phyloP scores from a whole-genome alignment of 2,888 invertebrate genomes.

The Sinotaia quadrata region DNA sequence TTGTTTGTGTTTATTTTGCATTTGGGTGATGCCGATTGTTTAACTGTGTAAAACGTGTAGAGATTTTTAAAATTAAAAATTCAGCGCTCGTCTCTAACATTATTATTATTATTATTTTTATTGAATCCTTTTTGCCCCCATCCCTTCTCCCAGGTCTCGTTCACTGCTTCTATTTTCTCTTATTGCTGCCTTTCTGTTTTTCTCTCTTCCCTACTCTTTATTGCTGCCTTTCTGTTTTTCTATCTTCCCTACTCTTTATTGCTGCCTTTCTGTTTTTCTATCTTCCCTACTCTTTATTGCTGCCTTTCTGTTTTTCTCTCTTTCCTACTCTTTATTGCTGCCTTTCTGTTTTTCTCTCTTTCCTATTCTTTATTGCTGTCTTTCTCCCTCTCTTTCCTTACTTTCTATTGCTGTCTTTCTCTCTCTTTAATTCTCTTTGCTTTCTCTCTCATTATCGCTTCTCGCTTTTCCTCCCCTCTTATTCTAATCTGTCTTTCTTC shows the following conservation, averaged over 20 bases:
- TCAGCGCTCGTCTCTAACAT: no score
- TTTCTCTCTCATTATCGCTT: background rate
- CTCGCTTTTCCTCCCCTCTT: no score
- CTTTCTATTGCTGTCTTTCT: background rate
- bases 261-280: background rate
- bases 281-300: background rate
- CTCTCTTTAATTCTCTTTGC: background rate
- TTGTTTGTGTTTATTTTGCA: no score
- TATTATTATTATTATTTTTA: no score
- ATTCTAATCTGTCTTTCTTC: no score
- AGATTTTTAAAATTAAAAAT: no score
- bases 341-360: background rate
- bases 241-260: no score
- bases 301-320: background rate
- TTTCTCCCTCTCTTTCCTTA: background rate
- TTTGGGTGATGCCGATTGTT: no score
- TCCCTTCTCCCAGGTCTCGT: background rate
- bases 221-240: background rate
- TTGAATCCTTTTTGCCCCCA: background rate
- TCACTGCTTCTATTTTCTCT: background rate
- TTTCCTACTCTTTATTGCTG: background rate
- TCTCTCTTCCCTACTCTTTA: background rate
- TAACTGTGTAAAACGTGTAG: no score
- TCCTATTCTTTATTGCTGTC: background rate
- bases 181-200: background rate